Evolutionary conservation across 1,140 invertebrate species (phyloP).

Genomic region (Diploscapter pachys): DNA sequence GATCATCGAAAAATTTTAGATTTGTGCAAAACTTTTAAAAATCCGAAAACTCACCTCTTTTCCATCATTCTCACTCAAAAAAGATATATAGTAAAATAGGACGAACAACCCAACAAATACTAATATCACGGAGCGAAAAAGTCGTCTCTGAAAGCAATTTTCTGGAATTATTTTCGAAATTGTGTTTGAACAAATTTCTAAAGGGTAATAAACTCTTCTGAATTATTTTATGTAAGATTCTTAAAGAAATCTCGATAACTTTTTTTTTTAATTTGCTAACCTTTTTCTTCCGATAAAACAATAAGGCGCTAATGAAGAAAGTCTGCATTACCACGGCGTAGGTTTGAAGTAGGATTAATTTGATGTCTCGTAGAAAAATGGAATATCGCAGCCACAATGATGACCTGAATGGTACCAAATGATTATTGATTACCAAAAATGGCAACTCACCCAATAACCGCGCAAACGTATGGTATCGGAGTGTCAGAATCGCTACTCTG

Average conservation of each 20-base stretch:
- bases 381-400: slow-evolving; percentile 51
- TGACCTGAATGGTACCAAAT: slow-evolving; percentile 34
- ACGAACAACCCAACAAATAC: slow-evolving; percentile 17
- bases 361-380: slow-evolving; percentile 51
- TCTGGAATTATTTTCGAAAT: not conserved
- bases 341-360: slow-evolving; percentile 49
- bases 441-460: slow-evolving; percentile 37
- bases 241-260: too few species aligned
- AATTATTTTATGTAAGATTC: too few species aligned
- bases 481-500: slow-evolving; percentile 47
- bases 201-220: too few species aligned
- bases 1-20: slow-evolving; percentile 21
- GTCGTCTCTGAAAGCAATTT: slow-evolving; percentile 25
- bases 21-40: not conserved
- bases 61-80: slow-evolving; percentile 37
- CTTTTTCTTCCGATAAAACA: slow-evolving; percentile 52
- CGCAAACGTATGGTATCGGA: slow-evolving; percentile 51
- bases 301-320: slow-evolving; percentile 44
- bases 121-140: slow-evolving; percentile 29
- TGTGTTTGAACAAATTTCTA: not conserved
- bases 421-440: not conserved
- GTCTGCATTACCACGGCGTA: slow-evolving; percentile 54
- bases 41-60: slow-evolving; percentile 30
- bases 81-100: slow-evolving; percentile 35
- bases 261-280: not conserved